Percentiles rank a stretch among this genome's conserved stretches.
These are phyloP conservation scores for Bombus balteatus DNA, from an alignment of 1,140 invertebrate genomes.

Conservation along the genomic window DNA sequence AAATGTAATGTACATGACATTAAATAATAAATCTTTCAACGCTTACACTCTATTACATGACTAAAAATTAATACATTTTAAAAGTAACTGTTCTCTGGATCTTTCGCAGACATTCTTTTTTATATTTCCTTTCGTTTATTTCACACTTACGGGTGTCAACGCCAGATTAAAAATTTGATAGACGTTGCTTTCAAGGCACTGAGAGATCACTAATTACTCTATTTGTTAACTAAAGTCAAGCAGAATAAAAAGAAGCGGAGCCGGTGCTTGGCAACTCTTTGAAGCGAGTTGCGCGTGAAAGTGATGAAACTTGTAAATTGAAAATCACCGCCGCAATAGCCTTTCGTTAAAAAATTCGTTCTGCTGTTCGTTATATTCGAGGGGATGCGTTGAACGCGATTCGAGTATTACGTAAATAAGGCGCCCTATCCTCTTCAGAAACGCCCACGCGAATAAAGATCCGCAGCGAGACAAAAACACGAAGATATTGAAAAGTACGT, in stretches of 20 bases:
- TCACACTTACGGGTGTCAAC: neutral
- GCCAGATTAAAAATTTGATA: neutral
- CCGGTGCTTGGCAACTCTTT: neutral
- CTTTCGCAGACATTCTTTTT: neutral
- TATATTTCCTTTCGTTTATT: neutral
- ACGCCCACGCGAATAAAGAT: neutral
- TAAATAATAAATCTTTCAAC: neutral
- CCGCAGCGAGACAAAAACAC: neutral
- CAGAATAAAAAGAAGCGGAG: neutral
- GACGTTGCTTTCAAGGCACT: neutral
- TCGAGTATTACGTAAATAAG: slow-evolving; percentile 14
- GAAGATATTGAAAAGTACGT: neutral
- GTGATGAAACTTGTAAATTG: neutral
- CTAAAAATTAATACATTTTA: neutral
- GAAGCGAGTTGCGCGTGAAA: neutral
- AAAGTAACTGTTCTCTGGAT: neutral
- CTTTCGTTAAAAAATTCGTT: neutral
- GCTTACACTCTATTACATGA: neutral
- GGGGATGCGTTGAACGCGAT: neutral
- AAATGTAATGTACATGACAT: neutral
- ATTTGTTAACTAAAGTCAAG: neutral
- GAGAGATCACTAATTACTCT: neutral
- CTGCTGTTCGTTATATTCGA: neutral
- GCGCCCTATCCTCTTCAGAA: neutral
- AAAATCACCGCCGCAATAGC: neutral